Percentiles rank a stretch among this genome's conserved stretches.
Conservation (phyloP, 2,113 vertebrate genomes). For the Mormoops blainvillei region DNA sequence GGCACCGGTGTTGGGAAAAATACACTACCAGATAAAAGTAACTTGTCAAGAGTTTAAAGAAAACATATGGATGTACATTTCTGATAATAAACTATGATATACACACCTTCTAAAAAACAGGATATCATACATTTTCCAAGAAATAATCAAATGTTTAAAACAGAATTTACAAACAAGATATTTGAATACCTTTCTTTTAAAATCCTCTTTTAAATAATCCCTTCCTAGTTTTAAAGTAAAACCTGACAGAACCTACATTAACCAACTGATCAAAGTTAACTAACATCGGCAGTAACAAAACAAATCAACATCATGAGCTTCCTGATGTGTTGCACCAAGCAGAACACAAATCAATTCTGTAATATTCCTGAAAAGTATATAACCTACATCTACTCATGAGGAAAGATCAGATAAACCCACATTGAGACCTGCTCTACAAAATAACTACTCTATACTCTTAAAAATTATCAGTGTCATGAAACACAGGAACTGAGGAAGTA, state of each 20-base stretch:
- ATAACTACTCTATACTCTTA: not conserved
- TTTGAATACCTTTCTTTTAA: not conserved
- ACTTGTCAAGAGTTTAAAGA: constrained; percentile 8
- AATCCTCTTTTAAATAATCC: not conserved
- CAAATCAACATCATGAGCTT: not conserved
- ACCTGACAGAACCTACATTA: not conserved
- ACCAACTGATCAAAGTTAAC: not conserved
- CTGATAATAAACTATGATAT: not conserved
- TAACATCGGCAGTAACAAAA: not conserved
- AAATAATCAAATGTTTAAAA: constrained; percentile 29
- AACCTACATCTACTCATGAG: not conserved
- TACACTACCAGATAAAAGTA: constrained; percentile 83
- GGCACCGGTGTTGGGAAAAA: constrained; percentile 95
- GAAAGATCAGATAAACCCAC: not conserved
- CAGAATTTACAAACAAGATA: not conserved
- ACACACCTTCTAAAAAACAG: not conserved
- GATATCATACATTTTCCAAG: not conserved
- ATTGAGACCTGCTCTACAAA: not conserved
- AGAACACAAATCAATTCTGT: not conserved
- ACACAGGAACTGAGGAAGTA: not conserved
- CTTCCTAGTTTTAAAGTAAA: constrained; percentile 29
- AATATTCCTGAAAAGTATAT: not conserved
- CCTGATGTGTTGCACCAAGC: not conserved
- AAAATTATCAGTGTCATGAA: not conserved
- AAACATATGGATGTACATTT: not conserved